phyloP scores from a whole-genome alignment of 2,797 vertebrate genomes.

The Astyanax mexicanus region DNA sequence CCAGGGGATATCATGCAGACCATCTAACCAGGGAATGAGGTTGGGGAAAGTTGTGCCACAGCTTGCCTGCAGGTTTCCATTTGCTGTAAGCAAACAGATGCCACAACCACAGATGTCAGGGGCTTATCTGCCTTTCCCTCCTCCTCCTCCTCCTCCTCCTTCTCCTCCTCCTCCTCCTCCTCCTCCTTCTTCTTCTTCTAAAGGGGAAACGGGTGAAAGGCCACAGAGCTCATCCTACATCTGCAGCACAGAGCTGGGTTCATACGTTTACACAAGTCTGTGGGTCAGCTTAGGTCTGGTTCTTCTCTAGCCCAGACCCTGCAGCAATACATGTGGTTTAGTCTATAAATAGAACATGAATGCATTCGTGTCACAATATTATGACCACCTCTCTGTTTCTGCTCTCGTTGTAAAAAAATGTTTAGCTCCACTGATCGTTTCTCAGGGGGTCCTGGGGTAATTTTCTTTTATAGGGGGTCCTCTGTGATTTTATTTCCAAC shows the following conservation, averaged over 20 bases:
- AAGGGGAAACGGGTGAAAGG: not conserved
- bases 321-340: not conserved
- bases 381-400: too few relatives aligned
- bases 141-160: not conserved
- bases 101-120: constrained; percentile 6
- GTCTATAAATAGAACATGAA: not conserved
- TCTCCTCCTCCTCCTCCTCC: not conserved
- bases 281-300: constrained; percentile 2
- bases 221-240: constrained; percentile 1
- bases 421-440: too few relatives aligned
- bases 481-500: too few relatives aligned
- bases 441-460: too few relatives aligned
- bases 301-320: not conserved
- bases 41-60: constrained; percentile 2
- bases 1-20: constrained; percentile 25
- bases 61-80: constrained; percentile 23
- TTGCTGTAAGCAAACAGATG: constrained; percentile 38
- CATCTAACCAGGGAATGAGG: constrained; percentile 30
- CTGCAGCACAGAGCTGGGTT: constrained; percentile 26
- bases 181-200: not conserved
- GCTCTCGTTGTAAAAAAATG: too few relatives aligned
- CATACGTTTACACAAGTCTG: constrained; percentile 13
- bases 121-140: constrained; percentile 16
- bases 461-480: too few relatives aligned
- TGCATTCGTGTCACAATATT: not conserved